Conservation (phyloP, 2,888 invertebrate genomes). For the Tetragonula carbonaria region DNA sequence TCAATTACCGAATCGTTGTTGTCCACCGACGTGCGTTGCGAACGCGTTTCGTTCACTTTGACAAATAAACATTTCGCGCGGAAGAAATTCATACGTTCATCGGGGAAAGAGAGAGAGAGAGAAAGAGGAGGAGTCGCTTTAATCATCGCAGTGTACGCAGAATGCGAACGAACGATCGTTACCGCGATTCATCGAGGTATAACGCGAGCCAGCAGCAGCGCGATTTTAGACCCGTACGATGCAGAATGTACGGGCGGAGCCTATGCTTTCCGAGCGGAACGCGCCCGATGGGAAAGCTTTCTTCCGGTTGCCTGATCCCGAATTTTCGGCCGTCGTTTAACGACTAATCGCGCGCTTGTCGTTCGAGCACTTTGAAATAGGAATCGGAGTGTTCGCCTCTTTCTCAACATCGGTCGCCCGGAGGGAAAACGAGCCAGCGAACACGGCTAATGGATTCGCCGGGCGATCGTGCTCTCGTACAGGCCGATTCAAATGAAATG, state of each 20-base stretch:
- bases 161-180: conserved; percentile 9
- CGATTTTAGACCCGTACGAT: neutral
- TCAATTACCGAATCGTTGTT: too few relatives aligned
- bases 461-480: conserved; percentile 71
- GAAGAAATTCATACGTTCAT: too few relatives aligned
- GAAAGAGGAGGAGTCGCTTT: too few relatives aligned
- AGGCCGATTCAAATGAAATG: conserved; percentile 21
- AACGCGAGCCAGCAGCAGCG: neutral
- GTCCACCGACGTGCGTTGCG: too few relatives aligned
- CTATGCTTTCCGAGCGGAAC: neutral
- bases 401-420: conserved; percentile 57
- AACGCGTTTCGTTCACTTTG: too few relatives aligned
- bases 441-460: conserved; percentile 76
- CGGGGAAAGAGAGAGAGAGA: too few relatives aligned
- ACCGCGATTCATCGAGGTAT: neutral
- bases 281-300: conserved; percentile 40
- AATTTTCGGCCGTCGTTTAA: conserved; percentile 55
- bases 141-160: too few relatives aligned
- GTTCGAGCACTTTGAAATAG: conserved; percentile 62
- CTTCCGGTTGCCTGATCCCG: conserved; percentile 40
- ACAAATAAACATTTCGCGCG: too few relatives aligned
- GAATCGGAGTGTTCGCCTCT: conserved; percentile 56
- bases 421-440: conserved; percentile 67
- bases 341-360: conserved; percentile 64
- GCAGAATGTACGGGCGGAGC: too few relatives aligned